Evolutionary conservation across 2,113 vertebrate species (phyloP), one percentile per base, ranked within the genome.

Genomic region (Phylloscopus whistleri): DNA sequence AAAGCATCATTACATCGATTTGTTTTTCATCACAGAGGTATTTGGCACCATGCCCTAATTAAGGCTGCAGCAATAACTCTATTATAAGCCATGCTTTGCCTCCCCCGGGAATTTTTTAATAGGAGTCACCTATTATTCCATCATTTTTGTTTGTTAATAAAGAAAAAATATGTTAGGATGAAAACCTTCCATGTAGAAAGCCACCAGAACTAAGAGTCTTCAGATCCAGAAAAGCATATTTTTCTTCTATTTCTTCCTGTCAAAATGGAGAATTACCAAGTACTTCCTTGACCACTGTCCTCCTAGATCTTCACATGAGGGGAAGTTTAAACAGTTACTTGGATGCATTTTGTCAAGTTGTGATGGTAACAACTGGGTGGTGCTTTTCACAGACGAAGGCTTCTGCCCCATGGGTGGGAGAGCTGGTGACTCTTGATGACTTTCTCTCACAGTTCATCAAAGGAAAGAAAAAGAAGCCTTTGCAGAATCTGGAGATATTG

Each of bases 111-210:
- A 51, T 83, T 90, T 93, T 96, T 94, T 84, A 85, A 79, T 60
- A 87, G 39, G 48, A 56, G 27, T 85, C 66, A 76, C 81, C 70
- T 85, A 83, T 89, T 85, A 67, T 70, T 93, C 63, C 90, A 59
- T 53, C 70, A 16, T 44, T 84, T 93, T 85, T 83, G 33, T 87
- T 95, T 94, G 89, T 35, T 91, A 80, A 80, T 79, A 85, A 88
- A 82, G 27, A 69, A 93, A 78, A 87, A 75, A 56, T 4, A 64
- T 1, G 2, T 51, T 69, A 74, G 46, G 44, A 73, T 75, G 19
- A 87, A 88, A 85, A 74, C 6, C 23, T 91, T 44, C 53, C 51
- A 77, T 23, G 48, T n/a, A 85, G 70, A 77, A 94, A 84, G 35
- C 30, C 62, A 93, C 19, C 23, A 77, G 86, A 87, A 60, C 17